Conservation (phyloP, 2,113 vertebrate species). For the Orcinus orca region DNA sequence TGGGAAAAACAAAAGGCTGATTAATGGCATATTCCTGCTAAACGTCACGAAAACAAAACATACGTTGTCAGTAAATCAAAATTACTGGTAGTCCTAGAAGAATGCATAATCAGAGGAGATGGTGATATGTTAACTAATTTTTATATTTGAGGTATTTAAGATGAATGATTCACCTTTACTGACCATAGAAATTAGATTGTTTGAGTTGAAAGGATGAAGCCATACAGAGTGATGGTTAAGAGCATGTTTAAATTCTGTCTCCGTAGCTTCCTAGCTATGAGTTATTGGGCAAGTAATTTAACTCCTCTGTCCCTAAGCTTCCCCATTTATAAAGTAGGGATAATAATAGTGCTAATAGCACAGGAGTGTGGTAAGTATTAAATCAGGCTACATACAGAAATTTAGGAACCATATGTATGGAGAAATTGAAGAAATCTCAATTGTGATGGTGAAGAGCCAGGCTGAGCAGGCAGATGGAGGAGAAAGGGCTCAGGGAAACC, state of each 20-base stretch:
- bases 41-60: conserved; percentile 66
- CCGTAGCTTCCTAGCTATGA: neutral
- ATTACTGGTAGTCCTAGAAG: conserved; percentile 38
- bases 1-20: conserved; percentile 60
- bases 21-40: conserved; percentile 60
- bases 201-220: neutral
- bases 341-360: neutral
- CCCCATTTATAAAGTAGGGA: neutral
- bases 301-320: neutral
- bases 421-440: neutral
- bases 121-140: neutral
- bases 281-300: neutral
- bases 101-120: conserved; percentile 69
- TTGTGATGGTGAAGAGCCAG: neutral
- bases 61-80: conserved; percentile 57
- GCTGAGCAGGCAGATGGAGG: neutral
- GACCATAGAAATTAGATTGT: conserved; percentile 20
- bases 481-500: neutral
- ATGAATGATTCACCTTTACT: conserved; percentile 43
- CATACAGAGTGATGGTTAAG: neutral
- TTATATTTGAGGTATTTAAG: conserved; percentile 48
- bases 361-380: neutral
- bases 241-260: neutral
- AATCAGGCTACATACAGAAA: neutral
- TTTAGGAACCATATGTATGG: neutral